These are phyloP conservation scores for Gouania willdenowi DNA, from an alignment of 2,797 vertebrate species.

Conservation along the genomic window DNA sequence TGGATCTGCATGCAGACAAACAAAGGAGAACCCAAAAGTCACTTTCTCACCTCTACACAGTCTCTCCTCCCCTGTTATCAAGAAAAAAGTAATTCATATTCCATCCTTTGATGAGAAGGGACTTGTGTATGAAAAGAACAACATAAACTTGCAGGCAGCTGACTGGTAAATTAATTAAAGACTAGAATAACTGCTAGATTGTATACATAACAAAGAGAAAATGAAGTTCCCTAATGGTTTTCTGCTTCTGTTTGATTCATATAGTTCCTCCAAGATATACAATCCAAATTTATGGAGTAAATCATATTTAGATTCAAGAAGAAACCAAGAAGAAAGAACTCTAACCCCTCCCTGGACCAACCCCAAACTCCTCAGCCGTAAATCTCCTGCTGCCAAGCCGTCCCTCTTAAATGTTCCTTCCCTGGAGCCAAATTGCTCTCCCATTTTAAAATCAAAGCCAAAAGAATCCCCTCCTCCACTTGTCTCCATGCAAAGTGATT, in stretches of 20 bases:
- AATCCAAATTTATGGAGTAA: constrained; percentile 16
- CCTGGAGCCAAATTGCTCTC: constrained; percentile 35
- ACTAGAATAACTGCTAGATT: background rate
- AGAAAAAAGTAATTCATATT: constrained; percentile 71
- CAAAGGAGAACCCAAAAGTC: constrained; percentile 29
- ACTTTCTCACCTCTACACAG: constrained; percentile 42
- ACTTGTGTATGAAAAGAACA: constrained; percentile 28
- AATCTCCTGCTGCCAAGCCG: constrained; percentile 24
- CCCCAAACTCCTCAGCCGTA: constrained; percentile 28
- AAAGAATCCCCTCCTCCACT: constrained; percentile 22
- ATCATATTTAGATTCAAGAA: constrained; percentile 19
- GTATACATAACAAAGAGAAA: no score
- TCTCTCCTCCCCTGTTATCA: constrained; percentile 73
- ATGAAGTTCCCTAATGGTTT: background rate
- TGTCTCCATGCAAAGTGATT: constrained; percentile 19
- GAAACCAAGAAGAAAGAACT: constrained; percentile 26
- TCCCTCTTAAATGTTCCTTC: constrained; percentile 27
- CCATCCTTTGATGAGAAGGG: constrained; percentile 65
- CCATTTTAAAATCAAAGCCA: constrained; percentile 40
- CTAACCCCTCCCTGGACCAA: constrained; percentile 51
- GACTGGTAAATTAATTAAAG: constrained; percentile 49
- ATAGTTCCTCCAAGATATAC: constrained; percentile 16
- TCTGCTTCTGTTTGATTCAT: constrained; percentile 21
- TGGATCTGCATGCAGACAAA: constrained; percentile 39
- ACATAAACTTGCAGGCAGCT: constrained; percentile 10